Percentiles rank a stretch among this genome's conserved stretches.
Conservation (phyloP, 2,888 invertebrate genomes). For the Athrips mouffetella region DNA sequence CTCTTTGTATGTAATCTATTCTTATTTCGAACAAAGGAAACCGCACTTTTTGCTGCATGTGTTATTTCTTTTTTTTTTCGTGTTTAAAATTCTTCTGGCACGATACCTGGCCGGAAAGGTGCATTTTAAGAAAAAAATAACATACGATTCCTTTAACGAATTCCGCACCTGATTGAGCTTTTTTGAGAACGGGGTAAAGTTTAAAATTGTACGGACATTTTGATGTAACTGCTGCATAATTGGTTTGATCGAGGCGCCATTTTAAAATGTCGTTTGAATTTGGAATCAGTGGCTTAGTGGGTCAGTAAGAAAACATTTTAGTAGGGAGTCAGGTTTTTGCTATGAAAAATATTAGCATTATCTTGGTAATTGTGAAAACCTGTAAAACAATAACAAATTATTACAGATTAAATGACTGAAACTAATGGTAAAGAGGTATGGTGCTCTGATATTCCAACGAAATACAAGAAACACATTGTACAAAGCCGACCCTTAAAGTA, state of each 20-base stretch:
- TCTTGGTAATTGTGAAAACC: too few species aligned
- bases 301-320: too few species aligned
- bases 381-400: too few species aligned
- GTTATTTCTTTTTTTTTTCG: constrained; percentile 41
- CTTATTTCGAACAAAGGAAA: constrained; percentile 60
- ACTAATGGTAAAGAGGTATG: too few species aligned
- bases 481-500: too few species aligned
- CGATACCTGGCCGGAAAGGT: constrained; percentile 56
- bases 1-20: constrained; percentile 60
- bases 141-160: constrained; percentile 16
- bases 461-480: too few species aligned
- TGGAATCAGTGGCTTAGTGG: constrained; percentile 31
- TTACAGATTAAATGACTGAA: too few species aligned
- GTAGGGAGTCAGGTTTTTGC: too few species aligned
- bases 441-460: too few species aligned
- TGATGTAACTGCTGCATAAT: constrained; percentile 28
- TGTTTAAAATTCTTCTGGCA: constrained; percentile 47
- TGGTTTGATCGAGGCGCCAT: constrained; percentile 42
- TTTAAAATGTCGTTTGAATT: constrained; percentile 24
- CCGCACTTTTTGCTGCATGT: constrained; percentile 55
- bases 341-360: too few species aligned
- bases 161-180: constrained; percentile 12
- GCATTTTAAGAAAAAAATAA: constrained; percentile 25
- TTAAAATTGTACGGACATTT: constrained; percentile 31
- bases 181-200: constrained; percentile 32